phyloP scores from a whole-genome alignment of 1,140 invertebrate species.

The Aculops lycopersici region DNA sequence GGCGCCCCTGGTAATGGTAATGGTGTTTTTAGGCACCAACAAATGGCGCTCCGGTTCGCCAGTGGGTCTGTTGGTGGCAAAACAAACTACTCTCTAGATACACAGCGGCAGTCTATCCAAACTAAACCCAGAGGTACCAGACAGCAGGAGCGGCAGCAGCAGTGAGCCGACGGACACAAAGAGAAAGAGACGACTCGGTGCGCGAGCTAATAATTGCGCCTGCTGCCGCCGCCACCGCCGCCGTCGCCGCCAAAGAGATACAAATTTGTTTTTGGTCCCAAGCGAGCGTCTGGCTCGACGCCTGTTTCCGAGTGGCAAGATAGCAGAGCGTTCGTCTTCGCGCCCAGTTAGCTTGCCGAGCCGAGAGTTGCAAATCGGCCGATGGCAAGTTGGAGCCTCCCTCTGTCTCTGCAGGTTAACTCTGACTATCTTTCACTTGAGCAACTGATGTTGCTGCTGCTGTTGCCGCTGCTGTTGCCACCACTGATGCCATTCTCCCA shows the following conservation, averaged over 20 bases:
- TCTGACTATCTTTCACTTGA: background rate
- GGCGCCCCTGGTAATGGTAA: background rate
- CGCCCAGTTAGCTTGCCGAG: conserved; percentile 42
- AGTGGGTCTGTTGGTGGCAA: background rate
- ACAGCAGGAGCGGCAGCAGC: background rate
- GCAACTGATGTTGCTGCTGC: no score
- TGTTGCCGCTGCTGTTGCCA: no score
- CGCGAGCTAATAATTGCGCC: background rate
- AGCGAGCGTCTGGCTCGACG: no score
- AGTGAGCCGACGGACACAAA: background rate
- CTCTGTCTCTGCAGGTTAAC: conserved; percentile 14
- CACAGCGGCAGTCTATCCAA: conserved; percentile 1
- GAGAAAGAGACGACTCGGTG: conserved; percentile 1
- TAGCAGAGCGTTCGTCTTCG: conserved; percentile 50
- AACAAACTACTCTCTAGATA: background rate
- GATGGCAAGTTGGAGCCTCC: conserved; percentile 42
- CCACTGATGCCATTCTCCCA: no score
- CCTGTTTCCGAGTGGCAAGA: no score
- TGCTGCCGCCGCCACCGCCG: background rate
- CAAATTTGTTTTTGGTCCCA: no score
- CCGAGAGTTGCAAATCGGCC: conserved; percentile 47
- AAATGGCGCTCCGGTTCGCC: background rate
- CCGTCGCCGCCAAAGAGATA: conserved; percentile 31
- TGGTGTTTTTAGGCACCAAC: background rate
- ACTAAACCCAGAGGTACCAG: conserved; percentile 3